Evolutionary conservation across 1,140 invertebrate genomes (phyloP).

Genomic region (Zaprionus lachaisei): DNA sequence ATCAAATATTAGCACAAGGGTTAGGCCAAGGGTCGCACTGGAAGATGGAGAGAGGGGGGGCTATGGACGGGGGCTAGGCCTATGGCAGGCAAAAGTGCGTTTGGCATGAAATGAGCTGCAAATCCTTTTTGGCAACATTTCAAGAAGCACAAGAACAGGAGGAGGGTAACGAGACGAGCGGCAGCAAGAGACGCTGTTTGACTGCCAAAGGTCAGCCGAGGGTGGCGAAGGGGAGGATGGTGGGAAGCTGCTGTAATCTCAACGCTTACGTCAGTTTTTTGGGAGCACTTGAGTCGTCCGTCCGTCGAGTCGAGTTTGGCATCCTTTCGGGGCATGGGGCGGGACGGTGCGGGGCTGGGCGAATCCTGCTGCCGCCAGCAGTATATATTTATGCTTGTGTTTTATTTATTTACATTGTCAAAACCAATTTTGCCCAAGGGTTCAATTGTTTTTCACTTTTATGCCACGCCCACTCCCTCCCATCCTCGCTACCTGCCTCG

Average conservation of each 20-base stretch:
- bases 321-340: slow-evolving; percentile 4
- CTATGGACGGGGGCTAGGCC: not conserved
- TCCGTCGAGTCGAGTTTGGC: slow-evolving; percentile 6
- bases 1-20: slow-evolving; percentile 81
- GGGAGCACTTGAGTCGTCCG: slow-evolving; percentile 16
- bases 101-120: slow-evolving; percentile 79
- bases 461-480: slow-evolving; percentile 35
- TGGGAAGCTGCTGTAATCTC: slow-evolving; percentile 69
- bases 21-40: slow-evolving; percentile 36
- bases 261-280: slow-evolving; percentile 60
- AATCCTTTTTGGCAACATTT: slow-evolving; percentile 79
- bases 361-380: slow-evolving; percentile 59
- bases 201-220: slow-evolving; percentile 43
- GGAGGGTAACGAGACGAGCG: not conserved
- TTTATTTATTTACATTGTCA: slow-evolving; percentile 84
- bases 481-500: not conserved
- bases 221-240: not conserved
- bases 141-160: slow-evolving; percentile 1
- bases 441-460: slow-evolving; percentile 83
- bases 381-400: slow-evolving; percentile 83
- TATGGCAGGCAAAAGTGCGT: slow-evolving; percentile 48
- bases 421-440: slow-evolving; percentile 82
- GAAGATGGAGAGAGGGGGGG: not conserved
- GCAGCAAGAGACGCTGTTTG: not conserved
- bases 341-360: not conserved